Evolutionary conservation across 2,797 vertebrate genomes (phyloP).

Genomic region (Geotrypetes seraphini): DNA sequence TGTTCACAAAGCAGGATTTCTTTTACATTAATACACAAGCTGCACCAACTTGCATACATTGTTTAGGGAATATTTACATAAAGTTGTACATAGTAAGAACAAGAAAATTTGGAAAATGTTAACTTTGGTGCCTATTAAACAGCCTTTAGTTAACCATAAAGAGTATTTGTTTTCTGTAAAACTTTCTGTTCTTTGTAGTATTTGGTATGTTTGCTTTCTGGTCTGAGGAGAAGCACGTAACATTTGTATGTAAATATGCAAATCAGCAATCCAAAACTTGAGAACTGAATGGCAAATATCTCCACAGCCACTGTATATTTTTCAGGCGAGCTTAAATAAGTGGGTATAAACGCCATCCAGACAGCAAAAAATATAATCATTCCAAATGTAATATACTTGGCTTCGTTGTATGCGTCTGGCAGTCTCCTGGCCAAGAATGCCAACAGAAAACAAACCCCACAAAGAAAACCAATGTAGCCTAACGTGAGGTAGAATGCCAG

Average conservation of each 20-base stretch:
- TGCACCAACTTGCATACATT: too few species aligned
- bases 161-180: too few species aligned
- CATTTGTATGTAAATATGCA: constrained; percentile 5
- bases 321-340: not conserved
- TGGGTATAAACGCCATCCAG: constrained; percentile 1
- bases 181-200: too few species aligned
- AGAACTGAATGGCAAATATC: not conserved
- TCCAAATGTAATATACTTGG: not conserved
- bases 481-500: not conserved
- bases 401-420: constrained; percentile 18
- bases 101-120: too few species aligned
- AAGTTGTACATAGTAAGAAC: too few species aligned
- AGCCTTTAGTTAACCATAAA: too few species aligned
- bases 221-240: not conserved
- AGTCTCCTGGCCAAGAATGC: constrained; percentile 10
- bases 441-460: constrained; percentile 3
- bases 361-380: not conserved
- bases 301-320: not conserved
- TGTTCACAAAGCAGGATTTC: too few species aligned
- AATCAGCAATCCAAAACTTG: constrained; percentile 1
- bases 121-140: too few species aligned
- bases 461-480: not conserved
- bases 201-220: too few species aligned
- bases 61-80: too few species aligned
- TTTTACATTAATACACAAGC: too few species aligned